Evolutionary conservation across 2,113 vertebrate species (phyloP), one percentile per base, ranked within the genome.

Genomic region (Prionailurus bengalensis): DNA sequence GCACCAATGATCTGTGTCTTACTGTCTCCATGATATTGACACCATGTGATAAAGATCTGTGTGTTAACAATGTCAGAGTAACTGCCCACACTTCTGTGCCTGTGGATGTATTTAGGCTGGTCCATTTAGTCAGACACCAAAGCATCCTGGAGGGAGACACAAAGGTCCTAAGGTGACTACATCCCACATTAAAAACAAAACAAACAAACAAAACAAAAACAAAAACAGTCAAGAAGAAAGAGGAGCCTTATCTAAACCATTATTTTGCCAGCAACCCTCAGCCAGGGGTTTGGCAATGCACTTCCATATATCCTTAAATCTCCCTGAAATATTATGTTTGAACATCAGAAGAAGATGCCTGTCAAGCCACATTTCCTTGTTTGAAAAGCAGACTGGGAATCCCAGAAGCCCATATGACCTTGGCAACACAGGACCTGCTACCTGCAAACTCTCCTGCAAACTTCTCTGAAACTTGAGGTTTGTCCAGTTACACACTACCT

Each of bases 41-140:
- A 94, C 85, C 36, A 63, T 16, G 45, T 53, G 83, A 55, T 79
- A 90, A 90, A 97, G 82, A 94, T n/a, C 74, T 84, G 42, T 90
- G 58, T 82, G 87, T 82, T 10, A 39, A 89, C 11, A 17, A 97
- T 1, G 16, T 84, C n/a, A 65, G 5, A 95, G 3, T 3, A 73
- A 42, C 53, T 1, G 66, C 73, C 91, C 45, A 81, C 12, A 10
- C 12, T 61, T 74, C 84, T 86, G 79, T 27, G 31, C 65, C 81
- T 71, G 15, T 2, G 4, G n/a, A 17, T 33, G 51, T 55, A 88
- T 42, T 92, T 33, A 85, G 73, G 61, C 13, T 86, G 70, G 82
- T 7, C 13, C 73, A 92, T 19, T 66, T 29, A 83, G 80, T 91
- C 73, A 97, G 84, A 97, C 21, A 45, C 48, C 15, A 78, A 23